Evolutionary conservation across 35 echinoderm and acorn worm genomes (phyloP).

Genomic region (Apostichopus japonicus): DNA sequence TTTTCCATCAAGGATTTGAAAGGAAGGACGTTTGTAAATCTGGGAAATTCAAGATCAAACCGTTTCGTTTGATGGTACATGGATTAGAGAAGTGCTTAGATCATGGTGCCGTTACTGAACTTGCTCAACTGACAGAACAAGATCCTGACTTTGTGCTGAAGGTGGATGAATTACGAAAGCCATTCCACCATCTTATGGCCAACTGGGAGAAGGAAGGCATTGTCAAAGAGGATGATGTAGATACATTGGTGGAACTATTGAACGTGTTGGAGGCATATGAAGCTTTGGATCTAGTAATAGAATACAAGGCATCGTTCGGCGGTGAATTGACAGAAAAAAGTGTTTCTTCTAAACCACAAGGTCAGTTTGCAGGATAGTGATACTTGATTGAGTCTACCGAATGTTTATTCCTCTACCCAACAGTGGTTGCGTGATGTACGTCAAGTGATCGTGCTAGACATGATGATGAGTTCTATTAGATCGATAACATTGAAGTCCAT

Average conservation of each 20-base stretch:
- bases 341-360: not conserved
- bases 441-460: too few species aligned
- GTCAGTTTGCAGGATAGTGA: not conserved
- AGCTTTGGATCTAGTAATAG: not conserved
- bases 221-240: not conserved
- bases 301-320: not conserved
- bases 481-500: too few species aligned
- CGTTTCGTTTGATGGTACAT: not conserved
- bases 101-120: not conserved
- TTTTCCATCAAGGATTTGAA: too few species aligned
- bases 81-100: not conserved
- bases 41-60: not conserved
- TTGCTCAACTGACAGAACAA: slow-evolving; percentile 27
- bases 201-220: not conserved
- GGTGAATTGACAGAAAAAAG: not conserved
- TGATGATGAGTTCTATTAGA: too few species aligned
- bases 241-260: not conserved
- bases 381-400: too few species aligned
- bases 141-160: not conserved
- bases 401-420: too few species aligned
- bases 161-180: not conserved
- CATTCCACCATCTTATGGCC: not conserved
- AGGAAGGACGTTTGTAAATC: too few species aligned
- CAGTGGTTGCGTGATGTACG: too few species aligned
- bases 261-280: not conserved